Conservation (phyloP, 2,888 invertebrate species). For the Eumerus sabulonum region DNA sequence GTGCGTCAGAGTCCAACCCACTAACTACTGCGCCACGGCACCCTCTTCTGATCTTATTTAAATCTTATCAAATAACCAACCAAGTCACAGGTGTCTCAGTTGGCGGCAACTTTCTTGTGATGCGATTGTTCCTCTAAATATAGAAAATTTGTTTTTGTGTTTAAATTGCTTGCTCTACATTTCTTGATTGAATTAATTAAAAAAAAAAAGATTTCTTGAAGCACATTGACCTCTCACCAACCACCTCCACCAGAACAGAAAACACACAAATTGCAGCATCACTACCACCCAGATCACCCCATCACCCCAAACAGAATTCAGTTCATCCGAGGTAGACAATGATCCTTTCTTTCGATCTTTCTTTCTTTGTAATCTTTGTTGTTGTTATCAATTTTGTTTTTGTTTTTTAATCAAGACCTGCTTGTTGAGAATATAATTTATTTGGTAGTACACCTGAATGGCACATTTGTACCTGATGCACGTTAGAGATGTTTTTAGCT, state of each 20-base stretch:
- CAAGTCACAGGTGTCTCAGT: too few relatives aligned
- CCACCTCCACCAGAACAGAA: not conserved
- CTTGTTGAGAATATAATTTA: not conserved
- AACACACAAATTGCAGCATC: too few relatives aligned
- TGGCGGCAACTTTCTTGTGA: slow-evolving; percentile 1
- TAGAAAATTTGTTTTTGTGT: not conserved
- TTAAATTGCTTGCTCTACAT: slow-evolving; percentile 7
- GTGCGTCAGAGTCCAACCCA: too few relatives aligned
- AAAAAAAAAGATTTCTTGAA: not conserved
- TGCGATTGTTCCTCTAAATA: slow-evolving; percentile 11
- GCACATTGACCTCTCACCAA: slow-evolving; percentile 29
- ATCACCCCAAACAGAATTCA: not conserved
- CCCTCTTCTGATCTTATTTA: too few relatives aligned
- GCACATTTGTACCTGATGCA: slow-evolving; percentile 39
- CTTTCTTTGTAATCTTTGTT: too few relatives aligned
- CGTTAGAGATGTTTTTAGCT: slow-evolving; percentile 16
- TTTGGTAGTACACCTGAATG: slow-evolving; percentile 12
- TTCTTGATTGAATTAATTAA: not conserved
- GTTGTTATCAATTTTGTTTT: too few relatives aligned
- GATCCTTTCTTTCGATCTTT: not conserved
- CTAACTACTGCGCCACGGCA: too few relatives aligned
- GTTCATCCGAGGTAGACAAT: slow-evolving; percentile 9
- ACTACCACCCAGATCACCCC: not conserved
- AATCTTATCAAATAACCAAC: too few relatives aligned
- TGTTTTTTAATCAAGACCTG: slow-evolving; percentile 10